These are phyloP conservation scores for Corydoras sp. DNA, from an alignment of 2,113 vertebrate genomes.

Conservation along the genomic window DNA sequence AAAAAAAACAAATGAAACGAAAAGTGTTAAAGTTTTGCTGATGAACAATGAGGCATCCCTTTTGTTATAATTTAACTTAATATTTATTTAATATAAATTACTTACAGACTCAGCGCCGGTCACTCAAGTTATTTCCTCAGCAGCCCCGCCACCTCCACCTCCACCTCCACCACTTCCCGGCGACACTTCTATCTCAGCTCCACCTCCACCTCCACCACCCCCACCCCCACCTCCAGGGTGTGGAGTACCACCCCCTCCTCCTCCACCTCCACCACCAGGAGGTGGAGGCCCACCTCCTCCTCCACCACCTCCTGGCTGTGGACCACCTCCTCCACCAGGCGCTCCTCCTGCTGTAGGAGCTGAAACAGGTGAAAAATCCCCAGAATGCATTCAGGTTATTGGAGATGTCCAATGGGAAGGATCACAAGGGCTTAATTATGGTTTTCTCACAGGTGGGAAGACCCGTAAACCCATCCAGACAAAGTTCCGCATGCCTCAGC, in stretches of 20 bases:
- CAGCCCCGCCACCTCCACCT: conserved; percentile 42
- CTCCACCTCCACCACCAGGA: conserved; percentile 33
- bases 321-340: conserved; percentile 45
- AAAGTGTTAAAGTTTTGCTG: no score
- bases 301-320: conserved; percentile 43
- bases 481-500: conserved; percentile 81
- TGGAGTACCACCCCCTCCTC: conserved; percentile 38
- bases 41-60: no score
- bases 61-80: no score
- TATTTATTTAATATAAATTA: background rate
- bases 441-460: conserved; percentile 57
- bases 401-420: no score
- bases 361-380: conserved; percentile 50
- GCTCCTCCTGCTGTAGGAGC: conserved; percentile 40
- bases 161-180: conserved; percentile 28
- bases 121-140: background rate
- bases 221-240: conserved; percentile 38
- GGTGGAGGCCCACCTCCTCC: conserved; percentile 47
- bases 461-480: conserved; percentile 82
- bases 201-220: conserved; percentile 36
- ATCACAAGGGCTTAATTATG: no score
- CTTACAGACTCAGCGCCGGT: conserved; percentile 13
- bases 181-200: no score
- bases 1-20: no score
- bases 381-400: no score